Percentiles rank a stretch among this genome's conserved stretches.
These are phyloP conservation scores for Delphinus delphis DNA, from an alignment of 2,113 vertebrate species.

Conservation along the genomic window DNA sequence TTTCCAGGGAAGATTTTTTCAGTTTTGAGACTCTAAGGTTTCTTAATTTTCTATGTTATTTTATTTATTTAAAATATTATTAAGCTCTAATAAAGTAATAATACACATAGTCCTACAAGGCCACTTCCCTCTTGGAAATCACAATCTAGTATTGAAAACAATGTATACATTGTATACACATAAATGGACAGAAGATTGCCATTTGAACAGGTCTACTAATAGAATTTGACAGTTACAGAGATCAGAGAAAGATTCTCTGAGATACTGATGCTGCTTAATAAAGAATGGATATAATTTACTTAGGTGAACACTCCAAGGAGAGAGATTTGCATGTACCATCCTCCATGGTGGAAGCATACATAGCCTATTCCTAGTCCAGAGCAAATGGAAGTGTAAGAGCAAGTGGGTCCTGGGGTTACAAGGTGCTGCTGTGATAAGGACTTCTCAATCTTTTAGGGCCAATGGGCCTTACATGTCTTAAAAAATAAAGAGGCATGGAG, in stretches of 20 bases:
- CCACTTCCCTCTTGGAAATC: background rate
- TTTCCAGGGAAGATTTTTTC: background rate
- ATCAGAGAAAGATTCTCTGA: background rate
- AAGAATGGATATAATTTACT: background rate
- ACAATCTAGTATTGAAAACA: background rate
- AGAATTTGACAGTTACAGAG: background rate
- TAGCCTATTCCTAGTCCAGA: background rate
- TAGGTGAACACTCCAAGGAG: background rate
- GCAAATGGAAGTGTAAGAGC: fast-evolving
- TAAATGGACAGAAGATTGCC: background rate
- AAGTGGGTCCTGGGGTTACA: background rate
- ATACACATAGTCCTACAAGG: background rate
- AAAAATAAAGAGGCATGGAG: background rate
- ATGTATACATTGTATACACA: background rate
- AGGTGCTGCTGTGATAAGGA: background rate
- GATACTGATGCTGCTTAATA: background rate
- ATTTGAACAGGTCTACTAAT: background rate
- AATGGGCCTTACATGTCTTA: background rate
- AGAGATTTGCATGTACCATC: background rate
- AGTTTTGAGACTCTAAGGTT: background rate
- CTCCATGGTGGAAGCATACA: background rate
- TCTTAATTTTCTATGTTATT: background rate
- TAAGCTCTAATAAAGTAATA: background rate
- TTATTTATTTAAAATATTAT: background rate
- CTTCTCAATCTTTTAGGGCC: background rate